Evolutionary conservation across 2,888 invertebrate species (phyloP).

Genomic region (Troides aeacus): DNA sequence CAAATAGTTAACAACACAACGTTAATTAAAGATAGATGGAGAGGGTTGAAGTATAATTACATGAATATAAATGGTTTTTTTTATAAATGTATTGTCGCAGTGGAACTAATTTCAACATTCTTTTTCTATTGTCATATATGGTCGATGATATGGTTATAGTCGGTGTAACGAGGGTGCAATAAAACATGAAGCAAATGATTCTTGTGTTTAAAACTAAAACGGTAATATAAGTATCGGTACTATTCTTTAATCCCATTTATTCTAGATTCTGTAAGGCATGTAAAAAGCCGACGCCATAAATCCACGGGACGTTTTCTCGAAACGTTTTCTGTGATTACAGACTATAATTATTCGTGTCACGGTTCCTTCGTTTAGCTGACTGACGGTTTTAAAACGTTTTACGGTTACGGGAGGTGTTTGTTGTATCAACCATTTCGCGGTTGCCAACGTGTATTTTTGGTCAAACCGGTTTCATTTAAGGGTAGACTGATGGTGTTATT

Average conservation of each 20-base stretch:
- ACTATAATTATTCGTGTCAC: conserved; percentile 28
- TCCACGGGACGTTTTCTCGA: conserved; percentile 19
- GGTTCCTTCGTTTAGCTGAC: conserved; percentile 12
- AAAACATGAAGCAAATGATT: neutral
- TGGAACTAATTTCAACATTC: conserved; percentile 7
- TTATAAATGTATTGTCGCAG: neutral
- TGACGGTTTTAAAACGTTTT: conserved; percentile 20
- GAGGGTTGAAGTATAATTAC: conserved; percentile 5
- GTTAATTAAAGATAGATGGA: conserved; percentile 11
- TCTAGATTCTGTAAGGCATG: conserved; percentile 10
- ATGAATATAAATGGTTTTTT: conserved; percentile 9
- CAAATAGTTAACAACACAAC: conserved; percentile 11
- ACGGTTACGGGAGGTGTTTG: conserved; percentile 13
- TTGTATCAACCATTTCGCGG: conserved; percentile 18
- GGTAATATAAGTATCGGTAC: neutral
- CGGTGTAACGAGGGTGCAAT: neutral
- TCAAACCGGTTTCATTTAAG: conserved; percentile 1
- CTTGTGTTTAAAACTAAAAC: conserved; percentile 1
- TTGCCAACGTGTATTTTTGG: conserved; percentile 13
- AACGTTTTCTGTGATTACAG: conserved; percentile 22
- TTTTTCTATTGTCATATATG: neutral
- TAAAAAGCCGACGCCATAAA: conserved; percentile 22
- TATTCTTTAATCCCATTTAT: conserved; percentile 2
- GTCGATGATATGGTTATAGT: conserved; percentile 6
- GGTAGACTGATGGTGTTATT: neutral